These are phyloP conservation scores for Beroe forskalii DNA, from an alignment of 37 sponge, comb jelly and placozoan species.

Conservation along the genomic window DNA sequence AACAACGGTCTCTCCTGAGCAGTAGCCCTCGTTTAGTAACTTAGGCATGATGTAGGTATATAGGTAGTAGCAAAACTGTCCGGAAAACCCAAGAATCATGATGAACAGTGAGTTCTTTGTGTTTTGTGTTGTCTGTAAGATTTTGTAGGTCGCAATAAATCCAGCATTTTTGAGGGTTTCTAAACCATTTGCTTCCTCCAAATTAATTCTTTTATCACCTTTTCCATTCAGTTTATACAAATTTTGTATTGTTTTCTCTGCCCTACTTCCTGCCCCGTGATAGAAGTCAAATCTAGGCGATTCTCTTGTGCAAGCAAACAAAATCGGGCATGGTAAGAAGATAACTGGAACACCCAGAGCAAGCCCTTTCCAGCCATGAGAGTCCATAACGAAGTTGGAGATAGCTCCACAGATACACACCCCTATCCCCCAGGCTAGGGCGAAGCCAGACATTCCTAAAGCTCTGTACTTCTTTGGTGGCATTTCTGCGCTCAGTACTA, in stretches of 20 bases:
- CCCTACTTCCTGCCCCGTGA: not conserved
- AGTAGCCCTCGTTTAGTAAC: not conserved
- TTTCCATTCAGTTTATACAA: not conserved
- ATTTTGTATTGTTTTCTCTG: not conserved
- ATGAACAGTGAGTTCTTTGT: not conserved
- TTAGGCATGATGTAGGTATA: not conserved
- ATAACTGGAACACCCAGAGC: not conserved
- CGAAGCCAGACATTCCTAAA: not conserved
- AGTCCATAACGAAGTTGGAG: not conserved
- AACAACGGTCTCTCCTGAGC: not conserved
- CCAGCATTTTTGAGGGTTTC: too few species aligned
- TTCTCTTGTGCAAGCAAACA: not conserved
- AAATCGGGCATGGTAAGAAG: not conserved
- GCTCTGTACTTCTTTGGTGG: not conserved
- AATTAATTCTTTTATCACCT: not conserved
- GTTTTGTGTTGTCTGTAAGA: too few species aligned
- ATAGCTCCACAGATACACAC: not conserved
- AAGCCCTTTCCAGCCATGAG: not conserved
- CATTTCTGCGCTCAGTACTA: not conserved
- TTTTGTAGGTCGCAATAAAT: too few species aligned
- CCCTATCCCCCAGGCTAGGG: not conserved
- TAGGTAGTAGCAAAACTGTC: not conserved
- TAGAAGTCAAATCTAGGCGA: not conserved
- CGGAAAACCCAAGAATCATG: not conserved
- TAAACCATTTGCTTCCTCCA: too few species aligned